Conservation (phyloP, 2,797 vertebrate species). For the Bradypodion ventrale region DNA sequence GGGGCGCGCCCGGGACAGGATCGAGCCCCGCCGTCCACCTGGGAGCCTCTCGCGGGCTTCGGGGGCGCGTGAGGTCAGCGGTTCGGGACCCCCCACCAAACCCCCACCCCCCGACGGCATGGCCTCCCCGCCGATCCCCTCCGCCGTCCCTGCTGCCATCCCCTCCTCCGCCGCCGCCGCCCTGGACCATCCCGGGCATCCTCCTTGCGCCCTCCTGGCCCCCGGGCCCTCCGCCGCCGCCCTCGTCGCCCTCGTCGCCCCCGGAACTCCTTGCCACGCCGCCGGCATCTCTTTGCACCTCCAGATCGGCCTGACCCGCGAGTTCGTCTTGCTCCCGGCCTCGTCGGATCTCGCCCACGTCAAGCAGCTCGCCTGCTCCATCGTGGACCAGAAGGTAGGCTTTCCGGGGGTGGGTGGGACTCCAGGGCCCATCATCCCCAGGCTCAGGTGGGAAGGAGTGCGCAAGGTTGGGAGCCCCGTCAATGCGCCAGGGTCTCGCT, state of each 20-base stretch:
- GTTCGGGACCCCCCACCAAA: no score
- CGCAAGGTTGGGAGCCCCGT: no score
- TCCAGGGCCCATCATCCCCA: neutral
- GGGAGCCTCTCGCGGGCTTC: neutral
- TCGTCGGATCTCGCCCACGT: conserved; percentile 86
- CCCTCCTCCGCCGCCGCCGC: conserved; percentile 9
- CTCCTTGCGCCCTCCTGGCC: conserved; percentile 18
- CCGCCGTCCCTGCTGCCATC: neutral
- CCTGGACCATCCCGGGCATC: no score
- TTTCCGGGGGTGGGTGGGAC: neutral
- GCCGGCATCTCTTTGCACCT: conserved; percentile 91
- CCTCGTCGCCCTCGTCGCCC: conserved; percentile 9
- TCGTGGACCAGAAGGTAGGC: conserved; percentile 91
- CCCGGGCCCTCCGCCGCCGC: neutral
- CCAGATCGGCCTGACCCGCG: conserved; percentile 89
- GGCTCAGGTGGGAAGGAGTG: no score
- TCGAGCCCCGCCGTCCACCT: neutral
- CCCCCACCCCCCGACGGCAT: neutral
- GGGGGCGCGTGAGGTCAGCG: neutral
- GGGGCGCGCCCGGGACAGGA: neutral
- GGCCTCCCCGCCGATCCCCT: neutral
- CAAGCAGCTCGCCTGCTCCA: conserved; percentile 90
- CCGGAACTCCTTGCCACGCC: conserved; percentile 56
- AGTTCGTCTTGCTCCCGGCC: conserved; percentile 85
- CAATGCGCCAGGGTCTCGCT: no score